Evolutionary conservation across 2,888 invertebrate species (phyloP), one percentile per base, ranked within the genome.

Genomic region (Drosophila picticornis): DNA sequence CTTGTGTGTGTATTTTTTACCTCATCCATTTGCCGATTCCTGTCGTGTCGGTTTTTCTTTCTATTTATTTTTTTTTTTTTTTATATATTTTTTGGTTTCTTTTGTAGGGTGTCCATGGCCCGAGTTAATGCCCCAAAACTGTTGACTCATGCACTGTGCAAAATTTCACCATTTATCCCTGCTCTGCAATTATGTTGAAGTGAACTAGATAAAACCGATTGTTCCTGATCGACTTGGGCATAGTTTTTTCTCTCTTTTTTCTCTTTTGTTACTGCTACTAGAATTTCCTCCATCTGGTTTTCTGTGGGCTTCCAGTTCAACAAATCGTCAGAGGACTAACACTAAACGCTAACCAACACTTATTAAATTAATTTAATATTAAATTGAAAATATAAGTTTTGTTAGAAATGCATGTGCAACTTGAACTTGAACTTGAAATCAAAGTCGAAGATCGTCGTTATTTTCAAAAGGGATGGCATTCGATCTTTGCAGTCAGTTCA

Each of bases 11-110:
- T 57, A 16, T 46, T 52, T 27, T 68, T 31, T 16, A 46, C 70
- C 53, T 70, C 29, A 16, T 34, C n/a, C 71, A 70, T 70, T 70
- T 48, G 57, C 11, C 69, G 34, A 68, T 68, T 67, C 56, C 55
- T 34, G 56, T 13, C 27, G 22, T 38, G 53, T 22, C 13, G 29
- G 27, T 29, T 27, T 29, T 46, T 46, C 1, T 40, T 27, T 34
- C 16, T 9, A 19, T 13, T 22, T 34, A n/a, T 11, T 5, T 29
- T 16, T 19, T 1, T 13, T 10, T 25, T 22, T 36, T 48, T 32
- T 16, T 32, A 19, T 13, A n/a, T n/a, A n/a, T 11, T 31, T 19
- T n/a, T 27, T 50, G 16, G 10, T 34, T n/a, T 40, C 32, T 36
- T 11, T n/a, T 16, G 25, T 19, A 16, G 4, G 46, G 1, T 43